Evolutionary conservation across 92 coral and sea anemone species (phyloP).

Genomic region (Scolanthus callimorphus): DNA sequence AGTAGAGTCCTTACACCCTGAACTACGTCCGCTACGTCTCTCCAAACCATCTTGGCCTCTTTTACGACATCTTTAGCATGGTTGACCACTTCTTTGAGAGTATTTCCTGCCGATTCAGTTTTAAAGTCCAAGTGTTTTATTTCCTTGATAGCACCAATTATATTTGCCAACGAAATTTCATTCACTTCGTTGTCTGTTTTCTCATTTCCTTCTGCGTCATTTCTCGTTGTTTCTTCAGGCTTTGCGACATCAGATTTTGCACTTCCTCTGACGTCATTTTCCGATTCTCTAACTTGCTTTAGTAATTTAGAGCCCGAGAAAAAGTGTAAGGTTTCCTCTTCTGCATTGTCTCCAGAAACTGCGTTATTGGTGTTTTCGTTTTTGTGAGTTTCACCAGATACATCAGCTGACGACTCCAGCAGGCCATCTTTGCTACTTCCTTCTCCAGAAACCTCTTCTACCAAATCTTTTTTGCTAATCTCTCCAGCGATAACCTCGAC

Average conservation of each 20-base stretch:
- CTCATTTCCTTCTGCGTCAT: not conserved
- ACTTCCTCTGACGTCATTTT: not conserved
- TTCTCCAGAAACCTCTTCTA: not conserved
- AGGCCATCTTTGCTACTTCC: not conserved
- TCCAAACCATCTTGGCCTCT: conserved; percentile 67
- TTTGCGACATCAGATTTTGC: not conserved
- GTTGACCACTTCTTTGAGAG: conserved; percentile 47
- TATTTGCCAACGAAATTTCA: conserved; percentile 23
- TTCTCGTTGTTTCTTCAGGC: not conserved
- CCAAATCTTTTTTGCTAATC: not conserved
- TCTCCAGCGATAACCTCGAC: too few species aligned
- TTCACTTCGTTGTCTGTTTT: not conserved
- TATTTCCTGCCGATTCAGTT: conserved; percentile 33
- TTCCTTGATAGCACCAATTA: conserved; percentile 42
- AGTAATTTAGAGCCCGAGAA: not conserved
- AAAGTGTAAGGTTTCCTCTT: not conserved
- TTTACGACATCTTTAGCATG: conserved; percentile 58
- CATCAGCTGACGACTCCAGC: not conserved
- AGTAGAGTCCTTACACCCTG: conserved; percentile 51
- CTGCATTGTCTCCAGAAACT: too few species aligned
- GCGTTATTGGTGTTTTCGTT: too few species aligned
- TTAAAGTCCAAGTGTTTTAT: conserved; percentile 40
- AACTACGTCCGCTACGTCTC: conserved; percentile 60
- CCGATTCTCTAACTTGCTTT: not conserved
- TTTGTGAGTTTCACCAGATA: not conserved